Evolutionary conservation across 2,888 invertebrate species (phyloP).

Genomic region (Macrosiphum euphorbiae): DNA sequence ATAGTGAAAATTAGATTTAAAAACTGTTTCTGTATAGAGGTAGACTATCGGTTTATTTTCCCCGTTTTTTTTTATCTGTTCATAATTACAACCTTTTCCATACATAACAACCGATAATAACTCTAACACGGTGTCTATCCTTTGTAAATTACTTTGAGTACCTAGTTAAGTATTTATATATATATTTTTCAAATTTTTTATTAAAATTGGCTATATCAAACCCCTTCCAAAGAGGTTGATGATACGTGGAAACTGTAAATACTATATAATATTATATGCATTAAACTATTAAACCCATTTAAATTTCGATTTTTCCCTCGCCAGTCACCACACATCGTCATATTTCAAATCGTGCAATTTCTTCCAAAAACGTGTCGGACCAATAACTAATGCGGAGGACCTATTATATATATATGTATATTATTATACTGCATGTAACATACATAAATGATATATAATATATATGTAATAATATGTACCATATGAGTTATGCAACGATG

Average conservation of each 20-base stretch:
- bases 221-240: not conserved
- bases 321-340: no score
- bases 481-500: not conserved
- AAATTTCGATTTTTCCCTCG: no score
- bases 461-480: not conserved
- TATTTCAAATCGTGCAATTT: not conserved
- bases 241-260: not conserved
- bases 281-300: no score
- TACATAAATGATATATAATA: not conserved
- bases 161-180: not conserved
- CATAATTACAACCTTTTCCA: not conserved
- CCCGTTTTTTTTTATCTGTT: not conserved
- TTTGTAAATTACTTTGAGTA: not conserved
- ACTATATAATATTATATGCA: no score
- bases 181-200: not conserved
- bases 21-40: not conserved
- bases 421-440: no score
- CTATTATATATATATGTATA: not conserved
- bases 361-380: not conserved
- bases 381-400: not conserved
- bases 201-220: not conserved
- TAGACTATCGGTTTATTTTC: not conserved
- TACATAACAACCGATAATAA: not conserved
- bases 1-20: not conserved
- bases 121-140: not conserved